Evolutionary conservation across 2,888 invertebrate genomes (phyloP).

Genomic region (Globia sparganii): DNA sequence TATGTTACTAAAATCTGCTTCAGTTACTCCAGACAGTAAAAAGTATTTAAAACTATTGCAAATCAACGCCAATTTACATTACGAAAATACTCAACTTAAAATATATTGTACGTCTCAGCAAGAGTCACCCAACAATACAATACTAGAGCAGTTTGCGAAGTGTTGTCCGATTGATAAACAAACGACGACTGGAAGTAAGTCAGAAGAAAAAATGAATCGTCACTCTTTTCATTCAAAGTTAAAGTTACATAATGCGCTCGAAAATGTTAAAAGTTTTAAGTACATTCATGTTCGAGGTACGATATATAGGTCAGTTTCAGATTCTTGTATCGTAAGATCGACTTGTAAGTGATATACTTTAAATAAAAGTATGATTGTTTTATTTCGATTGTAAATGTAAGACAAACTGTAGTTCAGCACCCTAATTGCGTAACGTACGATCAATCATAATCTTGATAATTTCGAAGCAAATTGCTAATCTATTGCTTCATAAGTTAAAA

Average conservation of each 20-base stretch:
- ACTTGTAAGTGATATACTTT: constrained; percentile 59
- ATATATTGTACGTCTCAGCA: constrained; percentile 60
- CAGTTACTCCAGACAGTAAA: constrained; percentile 67
- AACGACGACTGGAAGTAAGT: constrained; percentile 28
- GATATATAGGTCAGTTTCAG: constrained; percentile 65
- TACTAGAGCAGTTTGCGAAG: constrained; percentile 27
- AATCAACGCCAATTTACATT: constrained; percentile 72
- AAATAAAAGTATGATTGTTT: constrained; percentile 22
- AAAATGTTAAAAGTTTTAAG: constrained; percentile 47
- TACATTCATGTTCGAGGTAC: constrained; percentile 49
- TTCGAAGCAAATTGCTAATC: too few species aligned
- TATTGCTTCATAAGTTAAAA: too few species aligned
- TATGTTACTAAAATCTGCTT: constrained; percentile 66
- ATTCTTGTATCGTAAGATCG: constrained; percentile 65
- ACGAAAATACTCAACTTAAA: constrained; percentile 75
- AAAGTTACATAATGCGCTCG: constrained; percentile 37
- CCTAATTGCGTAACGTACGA: too few species aligned
- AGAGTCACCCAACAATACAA: constrained; percentile 25
- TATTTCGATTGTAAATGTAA: neutral
- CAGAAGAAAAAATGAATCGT: constrained; percentile 40
- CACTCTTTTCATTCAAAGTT: constrained; percentile 44
- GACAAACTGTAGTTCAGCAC: neutral
- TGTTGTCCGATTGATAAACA: constrained; percentile 24
- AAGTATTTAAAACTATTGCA: constrained; percentile 72
- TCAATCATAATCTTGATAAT: too few species aligned